Evolutionary conservation across 2,888 invertebrate genomes (phyloP), one percentile per base, ranked within the genome.

Genomic region (Cryptocephalus primarius): DNA sequence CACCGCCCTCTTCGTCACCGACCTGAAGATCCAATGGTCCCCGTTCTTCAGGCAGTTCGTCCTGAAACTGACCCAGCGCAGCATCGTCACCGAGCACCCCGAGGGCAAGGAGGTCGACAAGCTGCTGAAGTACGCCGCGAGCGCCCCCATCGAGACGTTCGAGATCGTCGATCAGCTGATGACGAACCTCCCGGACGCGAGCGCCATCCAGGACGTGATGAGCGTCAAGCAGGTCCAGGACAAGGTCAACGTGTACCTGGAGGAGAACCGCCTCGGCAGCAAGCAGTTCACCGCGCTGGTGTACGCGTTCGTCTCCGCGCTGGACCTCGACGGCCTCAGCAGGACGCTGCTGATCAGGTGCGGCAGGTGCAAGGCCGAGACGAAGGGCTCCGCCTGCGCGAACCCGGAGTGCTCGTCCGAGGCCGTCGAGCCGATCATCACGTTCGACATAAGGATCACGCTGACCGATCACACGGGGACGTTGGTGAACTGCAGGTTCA

Each of bases 71-170:
- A 70, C 71, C 1, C 61, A 66, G 9, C 74, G 76, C 42, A 80
- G 79, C 4, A 71, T 89, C 14, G 69, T 88, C 49, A 87, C 83
- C 3, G 87, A 85, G 62, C 80, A 88, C 69, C 88, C 88, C 0
- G 70, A 78, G 48, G 77, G 80, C 2, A 68, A 75, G 0, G 81
- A 88, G 60, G 77, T 80, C 0, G 71, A 76, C 48, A 65, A 71
- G 1, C 65, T 85, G 47, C 67, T 75, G 31, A 68, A 74, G 1
- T 76, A 76, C 55, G 73, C 78, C n/a, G 67, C 60, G 41, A 63
- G 58, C 39, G 69, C 70, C 8, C 68, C 70, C 1, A 58, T 71
- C 34, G 60, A 67, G 47, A 60, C 64, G 6, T 59, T 57, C 10
- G 62, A 62, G 40, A 60, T 66, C 48, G 55, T 68, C 32, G 66